Evolutionary conservation across 2,113 vertebrate species (phyloP), one percentile per base, ranked within the genome.

Genomic region (Ascaphus truei): DNA sequence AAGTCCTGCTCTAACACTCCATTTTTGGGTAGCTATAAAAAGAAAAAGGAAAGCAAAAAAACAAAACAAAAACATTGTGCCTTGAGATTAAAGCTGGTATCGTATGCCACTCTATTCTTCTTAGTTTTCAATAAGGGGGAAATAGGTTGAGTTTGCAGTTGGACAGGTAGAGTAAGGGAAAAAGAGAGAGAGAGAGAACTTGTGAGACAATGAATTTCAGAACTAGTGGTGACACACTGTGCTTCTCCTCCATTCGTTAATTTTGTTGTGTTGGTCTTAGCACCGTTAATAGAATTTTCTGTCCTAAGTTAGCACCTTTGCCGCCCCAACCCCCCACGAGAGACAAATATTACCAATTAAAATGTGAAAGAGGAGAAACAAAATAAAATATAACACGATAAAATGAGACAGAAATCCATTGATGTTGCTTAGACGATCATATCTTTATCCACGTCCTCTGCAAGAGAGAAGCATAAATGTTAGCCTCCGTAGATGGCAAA

Each of bases 401-500:
- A 22, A 41, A 61, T 47, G 64, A 61, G 66, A 60, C 66, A 68
- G 47, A 58, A 39, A 60, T 39, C 57, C 45, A 20, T 13, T 23
- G 30, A 9, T 37, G 41, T 52, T 10, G 62, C 80, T 94, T 89
- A 99, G 90, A 99, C 90, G 81, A 99, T 86, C 3, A 99, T 91
- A 73, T 98, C 94, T 77, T 95, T 94, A 89, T 99, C 92, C 65
- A 98, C 84, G 25, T 99, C 97, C 94, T 97, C 97, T 99, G 96
- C 74, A 90, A 86, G 86, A 71, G 86, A 85, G 83, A 73, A 82
- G 47, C n/a, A n/a, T n/a, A n/a, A n/a, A n/a, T n/a, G n/a, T n/a
- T n/a, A n/a, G n/a, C n/a, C n/a, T n/a, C n/a, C n/a, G n/a, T n/a
- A n/a, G n/a, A n/a, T n/a, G n/a, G n/a, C n/a, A n/a, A n/a, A n/a